Evolutionary conservation across 2,888 invertebrate species (phyloP), one percentile per base, ranked within the genome.

Genomic region (Baronia brevicornis): DNA sequence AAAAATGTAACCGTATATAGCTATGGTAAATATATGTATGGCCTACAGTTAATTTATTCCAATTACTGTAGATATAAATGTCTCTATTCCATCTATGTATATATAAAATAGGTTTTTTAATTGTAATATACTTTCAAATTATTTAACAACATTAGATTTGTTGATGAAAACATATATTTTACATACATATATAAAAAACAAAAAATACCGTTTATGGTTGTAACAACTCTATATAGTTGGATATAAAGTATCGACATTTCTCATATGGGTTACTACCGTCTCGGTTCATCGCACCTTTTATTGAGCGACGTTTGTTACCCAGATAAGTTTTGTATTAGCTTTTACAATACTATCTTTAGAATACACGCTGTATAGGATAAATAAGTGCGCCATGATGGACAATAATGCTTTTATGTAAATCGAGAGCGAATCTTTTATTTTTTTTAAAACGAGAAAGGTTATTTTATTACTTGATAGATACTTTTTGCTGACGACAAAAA

Each of bases 321-420:
- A 69, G 79, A 80, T 80, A 79, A 72, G 60, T 67, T 71, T 68
- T 68, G 75, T 79, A 69, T 77, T 77, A 71, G 71, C 75, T 75
- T 67, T 80, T 80, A 71, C 71, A 74, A 69, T 67, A 60, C 67
- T 71, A 70, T 72, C 73, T 62, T 51, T 58, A 53, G 60, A 62
- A 59, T 65, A 63, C 64, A 43, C 35, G 38, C 32, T 22, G 26
- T 36, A 15, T 36, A 23, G 36, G 22, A 31, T 31, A 36, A 36
- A 31, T 36, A 36, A 36, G 9, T 26, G 26, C 36, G 23, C 9
- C 31, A 24, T 36, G 36, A 36, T 28, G 30, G 27, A 38, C 29
- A 28, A 34, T 38, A 29, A 33, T 33, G 29, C 33, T 33, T 33
- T 38, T 34, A 34, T 38, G 33, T 31, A 34, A 33, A 38, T 38